Evolutionary conservation across 2,113 vertebrate genomes (phyloP), one percentile per base, ranked within the genome.

Genomic region (Brachyhypopomus occidentalis): DNA sequence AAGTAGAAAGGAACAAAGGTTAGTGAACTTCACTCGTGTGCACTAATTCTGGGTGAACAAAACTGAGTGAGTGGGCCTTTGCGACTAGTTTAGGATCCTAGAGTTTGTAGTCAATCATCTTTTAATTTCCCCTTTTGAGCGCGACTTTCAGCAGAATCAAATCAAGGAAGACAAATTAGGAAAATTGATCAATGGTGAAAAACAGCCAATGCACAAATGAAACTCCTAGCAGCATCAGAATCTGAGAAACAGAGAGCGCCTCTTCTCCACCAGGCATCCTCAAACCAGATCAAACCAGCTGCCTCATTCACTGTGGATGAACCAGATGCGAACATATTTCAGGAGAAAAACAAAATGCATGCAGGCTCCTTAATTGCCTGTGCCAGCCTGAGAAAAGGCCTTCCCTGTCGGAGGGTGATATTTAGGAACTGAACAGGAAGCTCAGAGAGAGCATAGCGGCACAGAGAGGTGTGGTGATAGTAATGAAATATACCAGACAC

Each of bases 391-490:
- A 64, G 69, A 66, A 83, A 72, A 75, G 72, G 27, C 63, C 71
- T 8, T 78, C 76, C 77, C 59, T 4, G 77, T 38, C 73, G 67
- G 59, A 76, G 76, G 78, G 72, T 77, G 78, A 79, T 67, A 80
- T 85, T 85, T 79, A 85, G 72, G 34, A 80, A 66, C 58, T 80
- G 77, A 85, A 83, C 64, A 77, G 59, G 22, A 76, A 70, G 71
- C 82, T 71, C 36, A 0, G 77, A 6, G 30, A 30, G 75, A 78
- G 75, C 34, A 41, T 41, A 60, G 69, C 52, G 22, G 70, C 74
- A 60, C 45, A 78, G 66, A 73, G 81, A 78, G 23, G 67, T 58
- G 17, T 56, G 72, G 66, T 80, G 77, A 83, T 77, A 80, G 30
- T 64, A 52, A 77, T 73, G 69, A 79, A 85, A 77, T 64, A 56